These are phyloP conservation scores for Brassicogethes aeneus DNA, from an alignment of 2,888 invertebrate species.

Conservation along the genomic window DNA sequence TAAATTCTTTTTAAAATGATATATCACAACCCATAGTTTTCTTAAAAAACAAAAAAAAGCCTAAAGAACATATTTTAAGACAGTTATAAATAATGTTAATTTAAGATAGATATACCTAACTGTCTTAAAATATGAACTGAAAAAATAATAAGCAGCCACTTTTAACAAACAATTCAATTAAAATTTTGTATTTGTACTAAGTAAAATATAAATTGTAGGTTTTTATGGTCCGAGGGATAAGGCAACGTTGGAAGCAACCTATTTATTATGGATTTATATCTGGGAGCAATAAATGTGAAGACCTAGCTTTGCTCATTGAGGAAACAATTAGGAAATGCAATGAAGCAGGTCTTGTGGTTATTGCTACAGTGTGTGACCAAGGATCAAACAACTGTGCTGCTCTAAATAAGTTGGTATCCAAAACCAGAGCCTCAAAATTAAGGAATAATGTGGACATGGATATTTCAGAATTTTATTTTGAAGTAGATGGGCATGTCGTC, in stretches of 20 bases:
- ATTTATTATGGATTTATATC: conserved; percentile 11
- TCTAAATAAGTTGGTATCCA: conserved; percentile 7
- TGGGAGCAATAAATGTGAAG: neutral
- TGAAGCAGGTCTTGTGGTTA: conserved; percentile 5
- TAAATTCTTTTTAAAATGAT: too few relatives aligned
- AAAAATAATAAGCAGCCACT: too few relatives aligned
- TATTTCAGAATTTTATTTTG: conserved; percentile 4
- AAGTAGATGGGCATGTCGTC: conserved; percentile 4
- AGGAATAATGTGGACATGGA: neutral
- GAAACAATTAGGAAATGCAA: neutral
- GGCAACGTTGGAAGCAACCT: conserved; percentile 13
- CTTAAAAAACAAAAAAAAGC: too few relatives aligned
- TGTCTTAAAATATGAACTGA: too few relatives aligned
- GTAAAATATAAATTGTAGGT: conserved; percentile 8
- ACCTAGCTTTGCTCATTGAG: neutral
- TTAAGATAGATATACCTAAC: too few relatives aligned
- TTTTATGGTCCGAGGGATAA: conserved; percentile 12
- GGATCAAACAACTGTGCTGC: conserved; percentile 9
- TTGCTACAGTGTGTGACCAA: conserved; percentile 12
- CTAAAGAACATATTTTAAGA: too few relatives aligned
- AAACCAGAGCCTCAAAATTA: neutral
- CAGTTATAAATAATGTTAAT: too few relatives aligned
- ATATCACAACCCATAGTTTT: too few relatives aligned
- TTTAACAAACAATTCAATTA: too few relatives aligned
- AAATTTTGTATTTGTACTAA: too few relatives aligned